Conservation (phyloP, 2,888 invertebrate species). For the Blomia tropicalis region DNA sequence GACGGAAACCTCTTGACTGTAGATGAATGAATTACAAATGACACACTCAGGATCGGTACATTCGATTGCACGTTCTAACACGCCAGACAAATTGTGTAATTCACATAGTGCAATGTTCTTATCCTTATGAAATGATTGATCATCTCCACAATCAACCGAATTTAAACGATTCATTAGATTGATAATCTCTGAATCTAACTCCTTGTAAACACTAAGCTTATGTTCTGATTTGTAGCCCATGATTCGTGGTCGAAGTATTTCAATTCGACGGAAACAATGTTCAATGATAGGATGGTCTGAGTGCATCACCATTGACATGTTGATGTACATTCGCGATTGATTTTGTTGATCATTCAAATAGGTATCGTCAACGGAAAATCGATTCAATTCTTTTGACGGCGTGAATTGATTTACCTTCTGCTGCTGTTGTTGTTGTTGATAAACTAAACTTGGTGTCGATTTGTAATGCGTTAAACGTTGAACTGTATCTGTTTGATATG, state of each 20-base stretch:
- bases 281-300: slow-evolving; percentile 16
- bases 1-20: slow-evolving; percentile 10
- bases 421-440: not conserved
- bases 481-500: not conserved
- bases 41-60: slow-evolving; percentile 3
- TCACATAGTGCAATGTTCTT: slow-evolving; percentile 13
- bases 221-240: slow-evolving; percentile 14
- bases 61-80: slow-evolving; percentile 3
- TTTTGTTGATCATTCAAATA: not conserved
- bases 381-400: too few species aligned
- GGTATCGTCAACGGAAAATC: not conserved
- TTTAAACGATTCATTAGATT: slow-evolving; percentile 1
- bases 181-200: not conserved
- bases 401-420: not conserved
- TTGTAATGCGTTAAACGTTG: not conserved
- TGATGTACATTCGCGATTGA: slow-evolving; percentile 13
- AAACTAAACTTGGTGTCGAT: slow-evolving; percentile 7
- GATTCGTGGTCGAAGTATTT: slow-evolving; percentile 9
- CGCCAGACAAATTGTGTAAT: slow-evolving; percentile 1
- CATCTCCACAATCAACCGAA: not conserved
- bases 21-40: slow-evolving; percentile 14
- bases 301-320: slow-evolving; percentile 2
- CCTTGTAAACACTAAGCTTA: slow-evolving; percentile 6
- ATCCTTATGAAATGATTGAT: not conserved
- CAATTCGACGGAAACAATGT: slow-evolving; percentile 16